A percentile compares a stretch with the other conserved stretches of the same genome.
Evolutionary conservation across 2,888 invertebrate genomes (phyloP).

Genomic region (Ramazzottius varieornatus): DNA sequence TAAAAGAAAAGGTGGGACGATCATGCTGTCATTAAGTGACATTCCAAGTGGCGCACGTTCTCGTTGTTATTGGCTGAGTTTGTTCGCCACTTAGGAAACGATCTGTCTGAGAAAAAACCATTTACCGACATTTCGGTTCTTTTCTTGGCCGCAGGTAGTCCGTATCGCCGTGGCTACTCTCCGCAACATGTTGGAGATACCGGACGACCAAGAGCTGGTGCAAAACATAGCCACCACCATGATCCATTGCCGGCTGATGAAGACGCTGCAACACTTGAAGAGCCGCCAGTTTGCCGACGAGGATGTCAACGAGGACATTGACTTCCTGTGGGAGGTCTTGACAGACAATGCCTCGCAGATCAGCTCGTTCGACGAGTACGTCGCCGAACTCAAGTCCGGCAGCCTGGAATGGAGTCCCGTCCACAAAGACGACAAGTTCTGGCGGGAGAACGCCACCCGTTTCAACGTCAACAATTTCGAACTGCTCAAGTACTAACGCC

Average conservation of each 20-base stretch:
- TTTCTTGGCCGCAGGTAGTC: neutral
- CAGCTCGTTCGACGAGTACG: constrained; percentile 72
- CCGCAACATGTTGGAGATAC: constrained; percentile 79
- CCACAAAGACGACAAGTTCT: constrained; percentile 93
- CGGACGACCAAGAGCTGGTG: constrained; percentile 43
- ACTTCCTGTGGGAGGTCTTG: constrained; percentile 68
- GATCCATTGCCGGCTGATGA: constrained; percentile 90
- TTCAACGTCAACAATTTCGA: constrained; percentile 95
- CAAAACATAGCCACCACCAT: constrained; percentile 95
- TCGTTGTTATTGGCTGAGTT: too few relatives aligned
- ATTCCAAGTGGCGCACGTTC: too few relatives aligned
- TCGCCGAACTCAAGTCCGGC: constrained; percentile 75
- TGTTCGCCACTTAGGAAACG: neutral
- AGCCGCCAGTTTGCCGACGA: constrained; percentile 80
- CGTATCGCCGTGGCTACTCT: neutral
- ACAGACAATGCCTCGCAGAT: constrained; percentile 35
- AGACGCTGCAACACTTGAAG: constrained; percentile 70
- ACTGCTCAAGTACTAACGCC: constrained; percentile 38
- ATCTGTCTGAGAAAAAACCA: too few relatives aligned
- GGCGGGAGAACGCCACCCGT: constrained; percentile 87
- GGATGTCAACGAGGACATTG: constrained; percentile 77
- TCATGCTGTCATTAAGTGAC: too few relatives aligned
- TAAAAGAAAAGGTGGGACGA: constrained; percentile 95
- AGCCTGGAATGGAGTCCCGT: constrained; percentile 96
- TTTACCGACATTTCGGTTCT: neutral